Evolutionary conservation across 2,888 invertebrate species (phyloP).

Genomic region (Glaucopsyche alexis): DNA sequence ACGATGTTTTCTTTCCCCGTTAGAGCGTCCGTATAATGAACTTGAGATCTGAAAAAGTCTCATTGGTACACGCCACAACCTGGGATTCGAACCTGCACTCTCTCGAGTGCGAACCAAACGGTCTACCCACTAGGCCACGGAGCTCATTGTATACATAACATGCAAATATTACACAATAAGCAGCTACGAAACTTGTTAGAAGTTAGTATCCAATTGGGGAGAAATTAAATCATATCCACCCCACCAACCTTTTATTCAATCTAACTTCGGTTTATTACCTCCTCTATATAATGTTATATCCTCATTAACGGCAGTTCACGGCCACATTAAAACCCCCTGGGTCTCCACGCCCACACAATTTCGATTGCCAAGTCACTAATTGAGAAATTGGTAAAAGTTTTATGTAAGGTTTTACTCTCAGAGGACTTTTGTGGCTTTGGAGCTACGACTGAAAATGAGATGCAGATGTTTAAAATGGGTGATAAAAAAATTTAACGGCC

Average conservation of each 20-base stretch:
- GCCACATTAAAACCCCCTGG: constrained; percentile 70
- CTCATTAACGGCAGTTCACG: constrained; percentile 69
- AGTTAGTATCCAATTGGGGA: background rate
- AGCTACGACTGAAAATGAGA: no score
- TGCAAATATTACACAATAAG: no score
- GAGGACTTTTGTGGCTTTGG: background rate
- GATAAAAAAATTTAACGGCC: no score
- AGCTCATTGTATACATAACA: no score
- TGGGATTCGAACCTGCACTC: no score
- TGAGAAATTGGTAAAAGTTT: constrained; percentile 18
- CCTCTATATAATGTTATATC: constrained; percentile 73
- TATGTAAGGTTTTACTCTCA: background rate
- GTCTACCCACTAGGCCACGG: no score
- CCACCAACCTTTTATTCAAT: constrained; percentile 71
- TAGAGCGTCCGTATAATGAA: no score
- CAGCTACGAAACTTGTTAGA: background rate
- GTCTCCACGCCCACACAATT: constrained; percentile 51
- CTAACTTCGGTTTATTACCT: constrained; percentile 74
- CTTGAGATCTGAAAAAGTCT: no score
- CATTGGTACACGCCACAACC: no score
- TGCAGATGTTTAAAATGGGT: no score
- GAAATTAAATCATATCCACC: constrained; percentile 14
- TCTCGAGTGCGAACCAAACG: no score
- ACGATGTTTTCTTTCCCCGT: no score
- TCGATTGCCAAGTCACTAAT: constrained; percentile 53